phyloP scores from a whole-genome alignment of 2,888 invertebrate genomes.

The Spodoptera exigua region DNA sequence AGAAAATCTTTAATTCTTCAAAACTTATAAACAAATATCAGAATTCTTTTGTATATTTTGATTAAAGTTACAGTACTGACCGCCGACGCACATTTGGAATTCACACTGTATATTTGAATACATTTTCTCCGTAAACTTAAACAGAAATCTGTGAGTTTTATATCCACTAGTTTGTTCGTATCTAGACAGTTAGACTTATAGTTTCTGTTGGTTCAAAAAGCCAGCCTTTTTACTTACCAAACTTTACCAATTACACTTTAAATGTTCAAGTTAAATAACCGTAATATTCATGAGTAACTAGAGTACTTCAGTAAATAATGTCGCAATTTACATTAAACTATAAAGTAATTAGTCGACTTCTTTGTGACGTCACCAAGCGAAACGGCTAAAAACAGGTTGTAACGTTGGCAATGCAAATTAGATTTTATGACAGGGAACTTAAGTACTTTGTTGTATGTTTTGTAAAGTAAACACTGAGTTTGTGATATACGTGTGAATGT shows the following conservation, averaged over 20 bases:
- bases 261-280: constrained; percentile 51
- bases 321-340: constrained; percentile 51
- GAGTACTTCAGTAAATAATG: constrained; percentile 46
- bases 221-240: constrained; percentile 57
- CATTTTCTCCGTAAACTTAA: background rate
- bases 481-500: constrained; percentile 9
- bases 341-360: constrained; percentile 53
- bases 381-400: constrained; percentile 45
- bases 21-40: no score
- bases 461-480: constrained; percentile 24
- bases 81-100: no score
- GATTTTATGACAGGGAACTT: constrained; percentile 46
- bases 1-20: no score
- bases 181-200: constrained; percentile 40
- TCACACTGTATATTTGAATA: no score
- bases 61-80: no score
- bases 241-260: constrained; percentile 64
- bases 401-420: constrained; percentile 48
- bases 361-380: constrained; percentile 40
- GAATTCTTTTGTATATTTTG: no score
- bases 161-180: constrained; percentile 31
- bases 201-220: constrained; percentile 48
- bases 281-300: constrained; percentile 48
- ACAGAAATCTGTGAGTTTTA: constrained; percentile 17
- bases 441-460: constrained; percentile 43